Conservation (phyloP, 2,113 vertebrate genomes). For the Corythoichthys intestinalis region DNA sequence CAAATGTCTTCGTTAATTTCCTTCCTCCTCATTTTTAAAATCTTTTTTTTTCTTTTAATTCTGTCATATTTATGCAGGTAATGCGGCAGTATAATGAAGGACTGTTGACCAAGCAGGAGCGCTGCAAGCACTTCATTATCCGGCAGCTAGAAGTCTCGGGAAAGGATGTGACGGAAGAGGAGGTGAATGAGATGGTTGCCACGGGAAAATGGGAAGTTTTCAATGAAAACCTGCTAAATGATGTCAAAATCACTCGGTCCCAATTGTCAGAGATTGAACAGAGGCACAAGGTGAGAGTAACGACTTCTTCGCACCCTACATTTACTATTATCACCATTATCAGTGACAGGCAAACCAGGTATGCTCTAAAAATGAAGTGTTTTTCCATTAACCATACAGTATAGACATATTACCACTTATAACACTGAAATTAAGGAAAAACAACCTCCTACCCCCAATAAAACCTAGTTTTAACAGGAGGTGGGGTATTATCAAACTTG, state of each 20-base stretch:
- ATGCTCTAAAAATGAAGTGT: no score
- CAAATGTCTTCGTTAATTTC: slow-evolving; percentile 12
- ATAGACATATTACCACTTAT: no score
- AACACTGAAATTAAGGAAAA: no score
- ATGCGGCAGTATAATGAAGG: slow-evolving; percentile 84
- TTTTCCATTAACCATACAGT: no score
- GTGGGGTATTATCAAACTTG: no score
- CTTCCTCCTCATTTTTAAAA: background rate
- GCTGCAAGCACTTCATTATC: slow-evolving; percentile 87
- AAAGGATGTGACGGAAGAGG: slow-evolving; percentile 82
- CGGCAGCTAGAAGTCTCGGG: slow-evolving; percentile 90
- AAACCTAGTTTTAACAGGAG: no score
- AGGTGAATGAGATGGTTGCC: slow-evolving; percentile 86
- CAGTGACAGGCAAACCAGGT: no score
- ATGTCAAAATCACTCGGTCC: slow-evolving; percentile 83
- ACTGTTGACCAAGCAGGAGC: slow-evolving; percentile 84
- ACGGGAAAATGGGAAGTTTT: slow-evolving; percentile 94
- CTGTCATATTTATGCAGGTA: slow-evolving; percentile 56
- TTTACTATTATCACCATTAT: no score
- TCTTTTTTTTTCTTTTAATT: background rate
- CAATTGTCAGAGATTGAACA: slow-evolving; percentile 92
- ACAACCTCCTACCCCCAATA: no score
- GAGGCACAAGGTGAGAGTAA: slow-evolving; percentile 77
- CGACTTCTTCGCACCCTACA: no score
- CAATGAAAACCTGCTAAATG: slow-evolving; percentile 88